A percentile compares a stretch with the other conserved stretches of the same genome.
Conservation (phyloP, 1,140 invertebrate species). For the Charaxes varanes region DNA sequence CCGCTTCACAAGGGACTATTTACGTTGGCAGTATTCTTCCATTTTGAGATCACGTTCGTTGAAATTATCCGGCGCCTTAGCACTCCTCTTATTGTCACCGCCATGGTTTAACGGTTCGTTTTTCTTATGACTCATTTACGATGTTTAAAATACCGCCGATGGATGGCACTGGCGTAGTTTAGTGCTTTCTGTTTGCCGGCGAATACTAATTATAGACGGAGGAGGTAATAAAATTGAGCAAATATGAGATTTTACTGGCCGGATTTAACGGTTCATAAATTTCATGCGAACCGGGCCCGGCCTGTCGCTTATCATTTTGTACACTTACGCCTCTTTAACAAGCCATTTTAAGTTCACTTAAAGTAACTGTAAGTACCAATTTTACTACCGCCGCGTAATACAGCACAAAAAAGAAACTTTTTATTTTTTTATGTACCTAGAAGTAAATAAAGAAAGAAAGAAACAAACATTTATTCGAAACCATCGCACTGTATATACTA, state of each 20-base stretch:
- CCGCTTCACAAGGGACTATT: slow-evolving; percentile 42
- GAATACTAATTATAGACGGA: slow-evolving; percentile 6
- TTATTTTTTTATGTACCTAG: not conserved
- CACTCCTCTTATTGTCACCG: slow-evolving; percentile 49
- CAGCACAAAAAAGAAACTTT: not conserved
- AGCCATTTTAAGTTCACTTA: too few species aligned
- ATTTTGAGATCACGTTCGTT: slow-evolving; percentile 43
- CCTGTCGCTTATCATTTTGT: too few species aligned
- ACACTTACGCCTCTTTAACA: too few species aligned
- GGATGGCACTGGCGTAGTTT: slow-evolving; percentile 15
- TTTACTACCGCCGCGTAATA: too few species aligned
- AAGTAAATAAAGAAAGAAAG: too few species aligned
- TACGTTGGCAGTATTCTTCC: slow-evolving; percentile 51
- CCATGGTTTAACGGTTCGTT: slow-evolving; percentile 40
- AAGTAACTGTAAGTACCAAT: too few species aligned
- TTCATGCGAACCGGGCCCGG: too few species aligned
- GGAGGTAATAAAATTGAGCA: slow-evolving; percentile 5
- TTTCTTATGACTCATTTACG: slow-evolving; percentile 57
- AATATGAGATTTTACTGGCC: slow-evolving; percentile 6
- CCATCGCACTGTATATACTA: too few species aligned
- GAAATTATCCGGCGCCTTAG: slow-evolving; percentile 60
- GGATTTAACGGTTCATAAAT: not conserved
- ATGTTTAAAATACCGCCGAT: slow-evolving; percentile 41
- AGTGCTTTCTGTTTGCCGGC: slow-evolving; percentile 14
- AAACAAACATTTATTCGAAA: too few species aligned